A percentile compares a stretch with the other conserved stretches of the same genome.
These are phyloP conservation scores for Trachymyrmex septentrionalis DNA, from an alignment of 1,140 invertebrate species.

Conservation along the genomic window DNA sequence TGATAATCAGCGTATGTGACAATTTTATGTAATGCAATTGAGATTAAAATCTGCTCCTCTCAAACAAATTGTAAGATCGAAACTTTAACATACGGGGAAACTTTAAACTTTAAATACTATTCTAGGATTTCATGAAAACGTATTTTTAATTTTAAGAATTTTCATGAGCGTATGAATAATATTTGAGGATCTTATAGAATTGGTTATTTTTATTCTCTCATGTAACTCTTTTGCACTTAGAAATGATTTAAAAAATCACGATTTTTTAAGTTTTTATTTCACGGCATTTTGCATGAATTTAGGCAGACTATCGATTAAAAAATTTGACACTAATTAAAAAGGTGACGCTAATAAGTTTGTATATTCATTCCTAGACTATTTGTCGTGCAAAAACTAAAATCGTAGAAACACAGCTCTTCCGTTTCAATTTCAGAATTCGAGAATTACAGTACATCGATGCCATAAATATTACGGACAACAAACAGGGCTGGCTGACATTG, in stretches of 20 bases:
- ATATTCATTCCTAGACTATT: neutral
- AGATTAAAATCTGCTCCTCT: neutral
- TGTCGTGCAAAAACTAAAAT: neutral
- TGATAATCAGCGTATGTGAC: neutral
- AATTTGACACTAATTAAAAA: no score
- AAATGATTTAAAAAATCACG: no score
- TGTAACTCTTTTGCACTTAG: no score
- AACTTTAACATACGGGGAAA: neutral
- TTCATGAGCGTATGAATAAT: neutral
- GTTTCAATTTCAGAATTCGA: slow-evolving; percentile 86
- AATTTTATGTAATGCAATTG: slow-evolving; percentile 1
- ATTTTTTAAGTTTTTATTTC: no score
- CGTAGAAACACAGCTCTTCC: neutral
- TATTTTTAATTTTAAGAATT: neutral
- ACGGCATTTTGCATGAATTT: no score
- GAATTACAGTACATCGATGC: slow-evolving; percentile 90
- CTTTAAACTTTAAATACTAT: no score
- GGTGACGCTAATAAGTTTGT: no score
- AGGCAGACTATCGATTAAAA: no score
- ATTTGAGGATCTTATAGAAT: neutral
- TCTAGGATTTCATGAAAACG: neutral
- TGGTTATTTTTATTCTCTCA: no score
- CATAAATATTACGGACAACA: slow-evolving; percentile 88
- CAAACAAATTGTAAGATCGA: neutral
- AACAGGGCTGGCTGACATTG: slow-evolving; percentile 92